Conservation (phyloP, 37 sponge, comb jelly and placozoan genomes). For the Amphimedon queenslandica region DNA sequence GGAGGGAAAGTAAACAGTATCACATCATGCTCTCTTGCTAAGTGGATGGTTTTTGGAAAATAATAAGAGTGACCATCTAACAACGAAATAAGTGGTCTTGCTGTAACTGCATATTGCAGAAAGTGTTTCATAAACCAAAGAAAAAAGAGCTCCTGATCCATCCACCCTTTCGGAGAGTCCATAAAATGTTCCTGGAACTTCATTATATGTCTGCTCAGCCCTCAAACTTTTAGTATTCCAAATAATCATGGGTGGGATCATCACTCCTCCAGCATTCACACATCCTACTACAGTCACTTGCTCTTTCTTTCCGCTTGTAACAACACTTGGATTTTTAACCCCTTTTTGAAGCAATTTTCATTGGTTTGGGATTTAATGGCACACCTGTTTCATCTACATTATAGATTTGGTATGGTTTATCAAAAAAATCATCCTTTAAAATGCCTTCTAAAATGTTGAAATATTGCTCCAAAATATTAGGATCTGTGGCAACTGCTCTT, state of each 20-base stretch:
- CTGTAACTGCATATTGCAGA: conserved; percentile 22
- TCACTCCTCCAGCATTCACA: conserved; percentile 35
- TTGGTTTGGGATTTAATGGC: conserved; percentile 26
- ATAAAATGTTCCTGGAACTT: conserved; percentile 47
- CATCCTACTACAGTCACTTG: conserved; percentile 52
- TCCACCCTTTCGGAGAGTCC: conserved; percentile 40
- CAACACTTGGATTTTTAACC: conserved; percentile 24
- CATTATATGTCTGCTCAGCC: conserved; percentile 1
- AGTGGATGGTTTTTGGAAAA: conserved; percentile 9
- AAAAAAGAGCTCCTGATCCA: conserved; percentile 16
- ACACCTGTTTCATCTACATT: conserved; percentile 55
- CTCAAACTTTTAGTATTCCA: conserved; percentile 1
- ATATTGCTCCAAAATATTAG: conserved; percentile 13
- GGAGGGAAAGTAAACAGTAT: conserved; percentile 15
- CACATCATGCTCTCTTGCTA: conserved; percentile 3
- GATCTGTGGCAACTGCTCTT: conserved; percentile 17
- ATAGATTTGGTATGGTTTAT: conserved; percentile 31
- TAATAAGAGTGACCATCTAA: conserved; percentile 38
- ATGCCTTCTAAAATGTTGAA: conserved; percentile 34
- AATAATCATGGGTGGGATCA: conserved; percentile 51
- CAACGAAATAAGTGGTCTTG: conserved; percentile 20
- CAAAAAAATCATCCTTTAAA: conserved; percentile 15
- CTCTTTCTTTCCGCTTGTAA: conserved; percentile 28
- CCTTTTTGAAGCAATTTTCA: conserved; percentile 19
- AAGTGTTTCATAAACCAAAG: conserved; percentile 30